A percentile compares a stretch with the other conserved stretches of the same genome.
phyloP scores from a whole-genome alignment of 1,140 invertebrate species.

The Hyles vespertilio region DNA sequence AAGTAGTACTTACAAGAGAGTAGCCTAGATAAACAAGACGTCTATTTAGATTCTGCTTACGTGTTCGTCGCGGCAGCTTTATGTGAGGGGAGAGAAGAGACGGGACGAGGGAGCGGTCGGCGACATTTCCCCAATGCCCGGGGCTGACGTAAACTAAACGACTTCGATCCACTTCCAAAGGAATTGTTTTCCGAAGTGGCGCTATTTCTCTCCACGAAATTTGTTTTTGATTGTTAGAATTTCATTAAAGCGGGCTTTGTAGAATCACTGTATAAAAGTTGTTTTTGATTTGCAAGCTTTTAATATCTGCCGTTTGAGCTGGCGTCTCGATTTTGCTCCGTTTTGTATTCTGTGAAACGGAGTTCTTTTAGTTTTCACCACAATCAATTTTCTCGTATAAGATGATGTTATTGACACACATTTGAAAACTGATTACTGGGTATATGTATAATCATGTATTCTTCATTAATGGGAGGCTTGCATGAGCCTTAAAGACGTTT shows the following conservation, averaged over 20 bases:
- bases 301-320: too few relatives aligned
- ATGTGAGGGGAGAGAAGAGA: constrained; percentile 13
- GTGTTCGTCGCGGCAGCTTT: constrained; percentile 15
- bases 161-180: constrained; percentile 19
- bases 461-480: too few relatives aligned
- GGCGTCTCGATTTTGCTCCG: not conserved
- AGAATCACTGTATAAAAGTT: constrained; percentile 3
- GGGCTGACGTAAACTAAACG: constrained; percentile 30
- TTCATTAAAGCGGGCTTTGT: constrained; percentile 18
- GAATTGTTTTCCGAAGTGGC: constrained; percentile 34
- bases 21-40: constrained; percentile 16
- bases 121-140: constrained; percentile 5
- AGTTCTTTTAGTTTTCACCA: too few relatives aligned
- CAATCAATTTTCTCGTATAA: too few relatives aligned
- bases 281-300: too few relatives aligned
- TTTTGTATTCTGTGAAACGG: not conserved
- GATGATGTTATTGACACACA: too few relatives aligned
- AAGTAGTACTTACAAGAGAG: too few relatives aligned
- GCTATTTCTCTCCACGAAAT: constrained; percentile 7
- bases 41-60: constrained; percentile 22
- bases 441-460: too few relatives aligned
- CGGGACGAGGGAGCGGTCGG: not conserved
- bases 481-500: too few relatives aligned
- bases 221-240: constrained; percentile 26
- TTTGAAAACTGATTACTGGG: too few relatives aligned